Evolutionary conservation across 2,888 invertebrate genomes (phyloP).

Genomic region (Ormyrus pomaceus): DNA sequence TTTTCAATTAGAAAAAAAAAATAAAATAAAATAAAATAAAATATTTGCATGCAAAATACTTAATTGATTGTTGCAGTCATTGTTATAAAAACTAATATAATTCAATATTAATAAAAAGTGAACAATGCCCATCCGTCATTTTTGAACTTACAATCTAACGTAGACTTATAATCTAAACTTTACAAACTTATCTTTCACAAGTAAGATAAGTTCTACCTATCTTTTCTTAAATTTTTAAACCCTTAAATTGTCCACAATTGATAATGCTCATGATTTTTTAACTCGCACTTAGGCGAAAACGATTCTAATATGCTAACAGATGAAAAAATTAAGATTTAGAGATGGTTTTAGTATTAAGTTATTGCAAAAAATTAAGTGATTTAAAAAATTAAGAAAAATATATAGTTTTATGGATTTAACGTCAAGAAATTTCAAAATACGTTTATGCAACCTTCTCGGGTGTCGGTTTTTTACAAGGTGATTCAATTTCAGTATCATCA

Average conservation of each 20-base stretch:
- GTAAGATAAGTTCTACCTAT: slow-evolving; percentile 6
- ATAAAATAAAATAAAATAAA: background rate
- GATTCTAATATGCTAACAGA: too few relatives aligned
- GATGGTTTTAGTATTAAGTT: too few relatives aligned
- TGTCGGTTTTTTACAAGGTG: slow-evolving; percentile 80
- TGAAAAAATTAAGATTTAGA: too few relatives aligned
- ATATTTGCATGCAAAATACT: background rate
- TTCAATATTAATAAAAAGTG: slow-evolving; percentile 20
- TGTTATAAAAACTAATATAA: slow-evolving; percentile 3
- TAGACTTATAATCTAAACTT: slow-evolving; percentile 46
- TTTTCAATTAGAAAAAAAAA: too few relatives aligned
- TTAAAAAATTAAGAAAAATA: slow-evolving; percentile 22
- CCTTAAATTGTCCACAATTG: too few relatives aligned
- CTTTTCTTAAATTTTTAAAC: slow-evolving; percentile 14
- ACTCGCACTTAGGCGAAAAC: background rate
- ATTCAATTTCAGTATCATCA: slow-evolving; percentile 75
- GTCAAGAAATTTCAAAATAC: background rate
- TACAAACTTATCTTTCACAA: slow-evolving; percentile 43
- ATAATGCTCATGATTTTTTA: background rate
- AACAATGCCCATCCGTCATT: slow-evolving; percentile 21
- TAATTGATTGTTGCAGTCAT: background rate
- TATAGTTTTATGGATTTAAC: background rate
- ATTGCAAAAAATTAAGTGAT: slow-evolving; percentile 1
- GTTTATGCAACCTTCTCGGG: slow-evolving; percentile 63
- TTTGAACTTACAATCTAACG: slow-evolving; percentile 22